phyloP scores from a whole-genome alignment of 2,113 vertebrate species.

The Dasyprocta punctata region DNA sequence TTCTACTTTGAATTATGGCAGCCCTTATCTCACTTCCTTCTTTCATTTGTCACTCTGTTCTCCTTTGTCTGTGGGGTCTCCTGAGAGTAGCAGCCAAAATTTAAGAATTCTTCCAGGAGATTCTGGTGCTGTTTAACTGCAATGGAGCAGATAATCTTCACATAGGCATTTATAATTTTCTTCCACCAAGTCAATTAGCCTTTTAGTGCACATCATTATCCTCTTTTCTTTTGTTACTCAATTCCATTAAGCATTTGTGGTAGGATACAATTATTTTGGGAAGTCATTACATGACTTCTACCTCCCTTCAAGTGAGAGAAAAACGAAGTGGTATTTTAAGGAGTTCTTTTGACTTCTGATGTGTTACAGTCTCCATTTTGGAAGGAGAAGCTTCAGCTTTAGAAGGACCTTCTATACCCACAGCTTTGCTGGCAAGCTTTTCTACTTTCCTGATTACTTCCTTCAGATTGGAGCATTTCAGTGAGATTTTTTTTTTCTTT shows the following conservation, averaged over 20 bases:
- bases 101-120: not conserved
- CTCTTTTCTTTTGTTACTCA: not conserved
- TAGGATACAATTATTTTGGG: not conserved
- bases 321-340: not conserved
- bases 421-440: not conserved
- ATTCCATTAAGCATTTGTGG: not conserved
- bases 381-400: not conserved
- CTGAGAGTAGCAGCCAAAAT: not conserved
- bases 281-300: not conserved
- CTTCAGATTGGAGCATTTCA: not conserved
- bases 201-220: not conserved
- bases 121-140: not conserved
- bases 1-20: not conserved
- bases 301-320: not conserved
- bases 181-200: not conserved
- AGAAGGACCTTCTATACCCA: not conserved
- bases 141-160: not conserved
- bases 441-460: not conserved
- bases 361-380: not conserved
- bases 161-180: not conserved
- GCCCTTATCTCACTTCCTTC: not conserved
- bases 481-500: not conserved
- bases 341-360: not conserved
- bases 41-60: not conserved
- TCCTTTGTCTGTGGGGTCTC: not conserved